These are phyloP conservation scores for Drosophila tropicalis DNA, from an alignment of 1,140 invertebrate genomes.

Conservation along the genomic window DNA sequence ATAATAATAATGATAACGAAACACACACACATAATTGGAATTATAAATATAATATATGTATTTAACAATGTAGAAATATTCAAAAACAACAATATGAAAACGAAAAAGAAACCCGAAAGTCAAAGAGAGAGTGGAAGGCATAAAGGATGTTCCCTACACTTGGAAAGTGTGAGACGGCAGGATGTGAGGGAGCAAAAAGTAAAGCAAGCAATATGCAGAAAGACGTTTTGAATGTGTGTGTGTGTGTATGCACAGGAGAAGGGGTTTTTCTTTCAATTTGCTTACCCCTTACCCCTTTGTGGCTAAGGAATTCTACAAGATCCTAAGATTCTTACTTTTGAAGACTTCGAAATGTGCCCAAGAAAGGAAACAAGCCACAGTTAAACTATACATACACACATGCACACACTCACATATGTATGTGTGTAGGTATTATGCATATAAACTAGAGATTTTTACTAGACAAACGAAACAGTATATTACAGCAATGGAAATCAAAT, in stretches of 20 bases:
- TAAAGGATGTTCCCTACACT: no score
- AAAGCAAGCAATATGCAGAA: no score
- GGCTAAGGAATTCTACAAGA: neutral
- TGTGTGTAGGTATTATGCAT: conserved; percentile 8
- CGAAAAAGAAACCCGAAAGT: no score
- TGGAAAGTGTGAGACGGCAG: neutral
- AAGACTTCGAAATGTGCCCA: neutral
- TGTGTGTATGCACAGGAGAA: neutral
- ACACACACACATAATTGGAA: conserved; percentile 1
- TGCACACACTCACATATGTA: neutral
- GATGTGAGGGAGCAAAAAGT: no score
- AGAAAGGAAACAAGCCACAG: neutral
- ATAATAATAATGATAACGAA: conserved; percentile 12
- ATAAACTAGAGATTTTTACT: conserved; percentile 38
- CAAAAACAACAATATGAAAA: neutral
- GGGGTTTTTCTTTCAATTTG: neutral
- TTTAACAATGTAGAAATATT: conserved; percentile 10
- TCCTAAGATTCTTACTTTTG: neutral
- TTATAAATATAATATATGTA: conserved; percentile 20
- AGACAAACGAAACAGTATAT: conserved; percentile 27
- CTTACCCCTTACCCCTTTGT: no score
- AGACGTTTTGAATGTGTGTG: no score
- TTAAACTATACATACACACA: neutral
- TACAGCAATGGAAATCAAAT: conserved; percentile 34
- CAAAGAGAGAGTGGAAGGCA: no score